Evolutionary conservation across 2,113 vertebrate species (phyloP).

Genomic region (Nettapus auritus): DNA sequence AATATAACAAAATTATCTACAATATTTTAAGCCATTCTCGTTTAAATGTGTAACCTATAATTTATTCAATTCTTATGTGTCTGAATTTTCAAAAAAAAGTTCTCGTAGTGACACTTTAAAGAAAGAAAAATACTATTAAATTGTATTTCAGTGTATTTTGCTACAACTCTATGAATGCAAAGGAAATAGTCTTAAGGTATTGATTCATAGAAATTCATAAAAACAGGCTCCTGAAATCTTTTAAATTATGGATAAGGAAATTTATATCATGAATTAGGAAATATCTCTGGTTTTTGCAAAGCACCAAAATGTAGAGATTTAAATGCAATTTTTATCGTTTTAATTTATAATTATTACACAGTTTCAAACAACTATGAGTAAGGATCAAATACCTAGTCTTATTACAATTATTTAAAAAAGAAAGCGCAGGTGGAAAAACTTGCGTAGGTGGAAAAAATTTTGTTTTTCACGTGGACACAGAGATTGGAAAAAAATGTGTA

Average conservation of each 20-base stretch:
- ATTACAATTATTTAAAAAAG: not conserved
- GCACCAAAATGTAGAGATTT: not conserved
- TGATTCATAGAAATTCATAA: not conserved
- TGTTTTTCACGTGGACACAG: not conserved
- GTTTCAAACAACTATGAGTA: not conserved
- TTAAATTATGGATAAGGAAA: not conserved
- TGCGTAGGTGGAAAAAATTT: not conserved
- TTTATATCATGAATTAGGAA: not conserved
- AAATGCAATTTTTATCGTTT: not conserved
- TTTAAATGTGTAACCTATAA: not conserved
- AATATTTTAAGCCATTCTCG: not conserved
- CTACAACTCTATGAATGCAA: not conserved
- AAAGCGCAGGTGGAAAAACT: not conserved
- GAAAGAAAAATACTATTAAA: not conserved
- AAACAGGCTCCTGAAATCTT: not conserved
- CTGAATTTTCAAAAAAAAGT: not conserved
- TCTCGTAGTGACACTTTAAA: not conserved
- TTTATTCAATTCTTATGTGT: not conserved
- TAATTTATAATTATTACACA: not conserved
- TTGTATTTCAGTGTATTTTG: not conserved
- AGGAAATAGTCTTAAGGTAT: not conserved
- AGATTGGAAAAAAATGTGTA: not conserved
- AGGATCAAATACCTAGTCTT: not conserved
- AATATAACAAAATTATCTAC: conserved; percentile 19
- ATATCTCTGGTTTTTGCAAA: not conserved